Conservation (phyloP, 2,113 vertebrate genomes). For the Syrrhaptes paradoxus region DNA sequence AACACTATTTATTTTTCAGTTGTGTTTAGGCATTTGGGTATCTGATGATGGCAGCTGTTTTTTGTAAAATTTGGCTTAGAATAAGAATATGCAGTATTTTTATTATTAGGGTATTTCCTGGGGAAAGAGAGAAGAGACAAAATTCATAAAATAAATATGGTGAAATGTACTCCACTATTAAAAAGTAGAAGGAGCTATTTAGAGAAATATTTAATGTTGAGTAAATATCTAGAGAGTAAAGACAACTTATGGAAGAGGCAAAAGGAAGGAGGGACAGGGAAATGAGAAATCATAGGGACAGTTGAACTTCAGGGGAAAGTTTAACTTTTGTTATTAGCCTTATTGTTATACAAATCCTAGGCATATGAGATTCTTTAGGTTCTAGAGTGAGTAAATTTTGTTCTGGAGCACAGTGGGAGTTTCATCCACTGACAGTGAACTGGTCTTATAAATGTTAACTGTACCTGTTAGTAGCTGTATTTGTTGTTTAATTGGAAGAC, state of each 20-base stretch:
- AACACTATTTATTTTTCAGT: not conserved
- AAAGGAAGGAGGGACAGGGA: not conserved
- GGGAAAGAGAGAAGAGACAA: not conserved
- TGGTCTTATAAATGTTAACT: not conserved
- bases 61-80: not conserved
- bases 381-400: not conserved
- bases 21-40: not conserved
- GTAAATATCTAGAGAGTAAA: not conserved
- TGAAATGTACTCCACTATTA: not conserved
- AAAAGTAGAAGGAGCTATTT: not conserved
- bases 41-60: not conserved
- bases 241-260: not conserved
- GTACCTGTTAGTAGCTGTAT: not conserved
- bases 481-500: not conserved
- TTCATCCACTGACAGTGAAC: not conserved
- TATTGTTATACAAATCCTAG: not conserved
- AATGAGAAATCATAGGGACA: not conserved
- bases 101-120: not conserved
- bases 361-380: not conserved
- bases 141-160: not conserved
- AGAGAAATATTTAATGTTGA: conserved; percentile 20
- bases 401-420: not conserved
- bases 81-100: not conserved
- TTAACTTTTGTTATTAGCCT: not conserved
- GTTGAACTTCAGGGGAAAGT: not conserved